These are phyloP conservation scores for Helogale parvula DNA, from an alignment of 2,113 vertebrate species.

Conservation along the genomic window DNA sequence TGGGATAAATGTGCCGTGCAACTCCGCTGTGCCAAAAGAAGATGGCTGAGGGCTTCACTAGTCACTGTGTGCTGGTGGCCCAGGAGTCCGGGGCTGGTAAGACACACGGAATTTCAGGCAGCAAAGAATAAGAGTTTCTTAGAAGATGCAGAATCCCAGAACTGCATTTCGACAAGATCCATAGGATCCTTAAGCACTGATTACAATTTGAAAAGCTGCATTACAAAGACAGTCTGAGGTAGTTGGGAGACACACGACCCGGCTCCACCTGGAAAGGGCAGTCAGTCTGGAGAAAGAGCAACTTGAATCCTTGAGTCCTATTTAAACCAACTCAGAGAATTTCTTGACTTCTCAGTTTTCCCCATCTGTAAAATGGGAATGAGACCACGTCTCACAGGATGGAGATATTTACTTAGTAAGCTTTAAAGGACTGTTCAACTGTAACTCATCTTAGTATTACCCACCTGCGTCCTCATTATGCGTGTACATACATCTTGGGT, in stretches of 20 bases:
- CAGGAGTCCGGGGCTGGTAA: neutral
- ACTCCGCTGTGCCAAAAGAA: neutral
- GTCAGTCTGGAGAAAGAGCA: neutral
- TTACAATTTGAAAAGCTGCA: neutral
- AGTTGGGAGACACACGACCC: neutral
- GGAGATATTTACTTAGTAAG: neutral
- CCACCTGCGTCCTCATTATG: neutral
- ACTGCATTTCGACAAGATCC: neutral
- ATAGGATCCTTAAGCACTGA: neutral
- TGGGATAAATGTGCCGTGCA: too few species aligned
- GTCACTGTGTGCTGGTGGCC: neutral
- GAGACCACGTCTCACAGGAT: neutral
- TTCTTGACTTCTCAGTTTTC: neutral
- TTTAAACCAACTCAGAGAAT: neutral
- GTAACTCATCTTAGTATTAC: neutral
- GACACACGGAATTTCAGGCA: neutral
- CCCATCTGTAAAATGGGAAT: neutral
- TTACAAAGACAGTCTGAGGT: neutral
- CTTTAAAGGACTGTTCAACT: neutral
- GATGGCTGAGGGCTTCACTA: neutral
- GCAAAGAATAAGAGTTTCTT: neutral
- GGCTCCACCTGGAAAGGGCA: accelerated
- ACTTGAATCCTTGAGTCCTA: neutral
- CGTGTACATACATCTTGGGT: neutral
- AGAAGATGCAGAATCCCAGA: neutral